Evolutionary conservation across 2,797 vertebrate species (phyloP).

Genomic region (Zonotrichia albicollis): DNA sequence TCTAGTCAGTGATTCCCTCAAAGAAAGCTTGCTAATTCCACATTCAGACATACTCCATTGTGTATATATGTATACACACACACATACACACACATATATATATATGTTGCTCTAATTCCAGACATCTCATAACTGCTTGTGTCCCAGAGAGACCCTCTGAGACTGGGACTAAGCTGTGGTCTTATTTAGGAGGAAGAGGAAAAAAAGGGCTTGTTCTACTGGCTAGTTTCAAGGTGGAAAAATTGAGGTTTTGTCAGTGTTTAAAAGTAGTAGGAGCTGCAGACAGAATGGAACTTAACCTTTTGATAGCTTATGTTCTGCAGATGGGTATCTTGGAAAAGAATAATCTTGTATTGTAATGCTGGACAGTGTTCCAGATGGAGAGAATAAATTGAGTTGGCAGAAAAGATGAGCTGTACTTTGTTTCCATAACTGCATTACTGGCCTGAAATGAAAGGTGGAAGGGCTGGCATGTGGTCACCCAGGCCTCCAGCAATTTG

Average conservation of each 20-base stretch:
- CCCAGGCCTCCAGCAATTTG: neutral
- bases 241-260: neutral
- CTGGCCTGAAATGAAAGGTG: neutral
- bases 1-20: neutral
- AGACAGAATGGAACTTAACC: neutral
- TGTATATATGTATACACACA: too few species aligned
- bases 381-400: slow-evolving; percentile 49
- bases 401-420: neutral
- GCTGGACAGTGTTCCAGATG: slow-evolving; percentile 15
- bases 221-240: neutral
- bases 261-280: neutral
- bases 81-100: too few species aligned
- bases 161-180: neutral
- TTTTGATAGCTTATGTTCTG: slow-evolving; percentile 14
- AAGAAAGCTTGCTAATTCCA: neutral
- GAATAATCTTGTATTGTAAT: neutral
- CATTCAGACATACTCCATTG: neutral
- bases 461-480: neutral
- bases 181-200: rapidly evolving
- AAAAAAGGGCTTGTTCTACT: neutral
- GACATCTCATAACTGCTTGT: neutral
- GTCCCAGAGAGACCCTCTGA: neutral
- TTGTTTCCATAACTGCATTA: neutral
- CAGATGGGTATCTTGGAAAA: slow-evolving; percentile 38
- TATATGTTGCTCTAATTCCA: neutral